Base-by-base conservation (phyloP, 2,888 invertebrate species). In the Ferdinandea cuprea region DNA sequence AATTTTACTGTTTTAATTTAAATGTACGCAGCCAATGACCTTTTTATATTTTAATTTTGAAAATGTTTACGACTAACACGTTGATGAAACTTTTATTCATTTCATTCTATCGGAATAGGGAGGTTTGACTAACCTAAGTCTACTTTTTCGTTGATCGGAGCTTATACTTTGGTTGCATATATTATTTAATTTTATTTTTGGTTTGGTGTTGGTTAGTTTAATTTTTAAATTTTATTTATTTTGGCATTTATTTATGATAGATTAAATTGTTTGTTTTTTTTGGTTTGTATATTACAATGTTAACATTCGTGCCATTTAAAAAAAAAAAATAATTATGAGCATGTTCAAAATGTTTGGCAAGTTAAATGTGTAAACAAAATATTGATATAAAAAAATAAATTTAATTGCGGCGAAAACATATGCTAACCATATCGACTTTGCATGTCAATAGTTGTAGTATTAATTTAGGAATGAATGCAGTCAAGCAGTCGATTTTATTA, bases 131-230 rank as follows among this genome's bases (percentile, higher is more conserved):
- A 28, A 42, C 28, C 35, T 50, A 44, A 30, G 2, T 42, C 40
- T 52, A 13, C 8, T 7, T 69, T 40, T 79, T 80, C 80, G 80
- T 80, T 80, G 80, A 74, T 80, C 44, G 58, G 80, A 76, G 50
- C 25, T 35, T 59, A 52, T 48, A 8, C n/a, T 54, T 19, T 63
- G 21, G 19, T 40, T 46, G 48, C 46, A 21, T 15, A 19, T 63
- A 42, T 25, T 40, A 7, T 25, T 52, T 40, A 9, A 30, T 6
- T 42, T 54, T 35, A 17, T 19, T 28, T 44, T 44, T 58, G 7
- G 17, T 30, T 59, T 11, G n/a, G 6, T 44, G n/a, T 58, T 32
- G 0, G n/a, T 65, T 56, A 25, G 6, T 13, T 21, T 54, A 37
- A 54, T 19, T 52, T 44, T 19, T 15, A 32, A 11, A 8, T 48